phyloP scores from a whole-genome alignment of 2,113 vertebrate genomes.

The Nettapus auritus region DNA sequence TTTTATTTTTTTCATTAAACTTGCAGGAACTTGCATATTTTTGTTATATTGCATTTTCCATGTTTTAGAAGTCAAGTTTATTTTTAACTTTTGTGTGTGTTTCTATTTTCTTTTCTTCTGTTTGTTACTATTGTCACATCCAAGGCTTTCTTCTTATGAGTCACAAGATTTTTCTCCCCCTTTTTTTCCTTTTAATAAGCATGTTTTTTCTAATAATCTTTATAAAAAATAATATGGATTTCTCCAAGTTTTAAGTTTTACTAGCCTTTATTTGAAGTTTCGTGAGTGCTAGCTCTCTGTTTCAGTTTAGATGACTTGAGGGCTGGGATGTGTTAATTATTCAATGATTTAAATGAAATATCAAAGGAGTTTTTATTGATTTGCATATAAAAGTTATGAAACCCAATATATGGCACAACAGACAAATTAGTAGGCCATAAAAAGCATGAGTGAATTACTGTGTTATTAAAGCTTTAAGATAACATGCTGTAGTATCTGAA shows the following conservation, averaged over 20 bases:
- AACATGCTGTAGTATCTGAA: slow-evolving; percentile 64
- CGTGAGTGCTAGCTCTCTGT: background rate
- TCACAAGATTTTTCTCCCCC: background rate
- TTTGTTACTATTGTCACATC: background rate
- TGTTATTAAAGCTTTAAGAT: slow-evolving; percentile 70
- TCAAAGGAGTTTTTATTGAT: slow-evolving; percentile 69
- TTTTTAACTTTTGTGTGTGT: background rate
- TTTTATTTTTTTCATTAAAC: background rate
- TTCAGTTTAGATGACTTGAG: background rate
- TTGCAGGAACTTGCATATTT: background rate
- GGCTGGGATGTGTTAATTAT: slow-evolving; percentile 54
- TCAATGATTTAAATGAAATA: slow-evolving; percentile 72
- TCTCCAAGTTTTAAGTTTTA: background rate
- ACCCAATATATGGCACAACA: slow-evolving; percentile 34
- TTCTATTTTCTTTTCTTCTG: background rate
- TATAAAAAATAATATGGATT: background rate
- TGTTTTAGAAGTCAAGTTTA: background rate
- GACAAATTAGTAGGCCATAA: slow-evolving; percentile 70
- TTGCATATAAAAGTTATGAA: slow-evolving; percentile 74
- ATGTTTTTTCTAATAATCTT: background rate
- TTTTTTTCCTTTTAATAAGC: background rate
- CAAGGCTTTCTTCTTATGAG: background rate
- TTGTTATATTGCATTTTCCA: background rate
- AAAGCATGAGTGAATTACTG: slow-evolving; percentile 57
- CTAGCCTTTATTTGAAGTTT: background rate